Base-by-base conservation (phyloP, 2,797 vertebrate species). In the Mus caroli region DNA sequence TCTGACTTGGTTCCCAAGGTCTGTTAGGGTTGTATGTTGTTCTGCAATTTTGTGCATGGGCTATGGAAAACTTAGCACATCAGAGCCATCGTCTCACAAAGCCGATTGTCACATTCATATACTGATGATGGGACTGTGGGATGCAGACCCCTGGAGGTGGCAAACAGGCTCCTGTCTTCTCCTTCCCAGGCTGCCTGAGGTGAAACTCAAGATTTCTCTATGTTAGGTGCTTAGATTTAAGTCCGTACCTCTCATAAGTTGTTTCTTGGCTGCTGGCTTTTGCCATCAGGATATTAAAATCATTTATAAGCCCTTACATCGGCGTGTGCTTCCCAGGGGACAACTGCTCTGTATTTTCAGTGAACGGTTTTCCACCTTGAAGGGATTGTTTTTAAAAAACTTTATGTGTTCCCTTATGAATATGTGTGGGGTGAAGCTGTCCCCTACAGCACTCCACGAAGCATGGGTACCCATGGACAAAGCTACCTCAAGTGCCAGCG, bases 191-290 rank as follows among this genome's bases (percentile, higher is more conserved):
- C 13, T 22, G 0, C 77, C 54, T 64, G 0, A 0, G 13, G 10
- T 31, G 71, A 62, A 64, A 37, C 79, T 83, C 73, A 6, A 89
- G 58, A n/a, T 8, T 37, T 56, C 86, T 83, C 87, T 43, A 3
- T 64, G 43, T 8, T 0, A 7, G 64, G 37, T 9, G 22, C 83
- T 60, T 24, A 56, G 50, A 20, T 22, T 3, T 58, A 56, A 86
- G 73, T 52, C 34, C 3, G 0, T 11, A n/a, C 60, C 0, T 54
- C n/a, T 14, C 0, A 0, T 11, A 80, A 50, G 20, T 2, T n/a
- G 8, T 40, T 69, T 93, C 79, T 88, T 40, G 3, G 71, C 37
- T 31, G 0, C 92, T 12, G 1, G 31, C 5, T 64, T 24, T 62
- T 9, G 8, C 60, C 90, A 7, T 56, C 10, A n/a, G 50, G 56